Base-by-base conservation (phyloP, 2,888 invertebrate genomes). In the Bhutanitis thaidina region DNA sequence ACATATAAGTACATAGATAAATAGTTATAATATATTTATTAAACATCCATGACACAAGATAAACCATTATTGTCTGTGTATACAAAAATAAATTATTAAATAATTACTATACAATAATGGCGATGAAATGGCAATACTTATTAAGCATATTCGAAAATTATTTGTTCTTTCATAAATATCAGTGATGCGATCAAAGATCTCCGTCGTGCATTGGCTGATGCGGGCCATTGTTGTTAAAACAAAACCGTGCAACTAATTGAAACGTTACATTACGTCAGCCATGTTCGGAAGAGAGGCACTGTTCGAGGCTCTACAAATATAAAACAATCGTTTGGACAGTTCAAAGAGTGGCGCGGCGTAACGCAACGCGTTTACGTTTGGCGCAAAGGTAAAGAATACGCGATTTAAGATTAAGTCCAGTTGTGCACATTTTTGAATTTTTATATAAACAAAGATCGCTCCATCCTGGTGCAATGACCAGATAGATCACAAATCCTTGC, bases 261-360 rank as follows among this genome's bases (percentile, higher is more conserved):
- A 84, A 80, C 75, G 80, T 75, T 78, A 78, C 74, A 78, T 86
- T 84, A 80, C 82, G 82, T 79, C 81, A 83, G 73, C 49, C 45
- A 59, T 27, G 62, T 53, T 62, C 60, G 63, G 69, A 75, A 81
- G 80, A 80, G 81, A 77, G 82, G 83, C 80, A 78, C 79, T 77
- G 76, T 71, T 74, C 76, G 67, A 64, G 71, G 78, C 82, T 82
- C 78, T 81, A 81, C 80, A 85, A 85, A 86, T 88, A 85, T 88
- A 88, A 88, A 88, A 88, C 88, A 88, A 88, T 87, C 80, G 84
- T 85, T 87, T 82, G 77, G 84, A 86, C 80, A 78, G 80, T 77
- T 81, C 82, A 85, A 87, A 87, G 83, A 82, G 80, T 74, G 72
- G 71, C 67, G 79, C 73, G 74, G 71, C 73, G 76, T 76, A 83